Conservation (phyloP, 2,113 vertebrate genomes). For the Apodemus sylvaticus region DNA sequence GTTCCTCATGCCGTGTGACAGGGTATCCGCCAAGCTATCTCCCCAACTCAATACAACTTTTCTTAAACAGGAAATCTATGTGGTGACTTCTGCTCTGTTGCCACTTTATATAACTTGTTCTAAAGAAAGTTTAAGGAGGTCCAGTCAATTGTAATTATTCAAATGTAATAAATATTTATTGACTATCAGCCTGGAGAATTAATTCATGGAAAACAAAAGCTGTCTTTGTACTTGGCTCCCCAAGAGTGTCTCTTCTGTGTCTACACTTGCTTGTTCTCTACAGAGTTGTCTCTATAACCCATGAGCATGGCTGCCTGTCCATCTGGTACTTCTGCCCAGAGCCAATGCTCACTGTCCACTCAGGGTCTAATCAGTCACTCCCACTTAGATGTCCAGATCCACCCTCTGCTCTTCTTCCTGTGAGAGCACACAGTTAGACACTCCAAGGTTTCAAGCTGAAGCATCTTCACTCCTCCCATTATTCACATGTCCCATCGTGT, state of each 20-base stretch:
- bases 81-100: background rate
- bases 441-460: background rate
- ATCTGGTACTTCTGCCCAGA: background rate
- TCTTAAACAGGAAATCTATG: background rate
- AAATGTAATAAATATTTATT: background rate
- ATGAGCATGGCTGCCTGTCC: fast-evolving
- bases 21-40: background rate
- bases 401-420: background rate
- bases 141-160: background rate
- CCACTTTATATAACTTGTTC: background rate
- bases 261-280: fast-evolving
- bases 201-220: background rate
- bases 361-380: background rate
- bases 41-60: background rate
- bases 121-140: background rate
- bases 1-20: background rate
- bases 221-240: background rate
- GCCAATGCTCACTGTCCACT: background rate
- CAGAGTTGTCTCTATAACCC: no score
- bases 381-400: background rate
- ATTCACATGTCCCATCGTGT: background rate
- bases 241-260: background rate
- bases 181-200: background rate
- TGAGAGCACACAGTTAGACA: background rate
- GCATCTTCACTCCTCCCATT: background rate